Conservation (phyloP, 2,888 invertebrate genomes). For the Glaucopsyche alexis region DNA sequence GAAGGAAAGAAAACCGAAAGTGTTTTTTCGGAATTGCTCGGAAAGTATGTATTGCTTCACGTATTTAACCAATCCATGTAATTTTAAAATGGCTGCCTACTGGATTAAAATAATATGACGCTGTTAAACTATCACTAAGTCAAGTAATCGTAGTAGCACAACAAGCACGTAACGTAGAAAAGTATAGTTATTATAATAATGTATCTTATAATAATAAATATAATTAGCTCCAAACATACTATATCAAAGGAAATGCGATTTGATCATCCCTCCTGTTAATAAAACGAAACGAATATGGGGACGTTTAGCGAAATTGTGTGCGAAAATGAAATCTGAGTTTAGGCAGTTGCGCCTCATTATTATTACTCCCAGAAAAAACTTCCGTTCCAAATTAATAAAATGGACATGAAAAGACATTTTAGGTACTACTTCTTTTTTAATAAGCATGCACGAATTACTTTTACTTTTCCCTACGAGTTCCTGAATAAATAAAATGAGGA, state of each 20-base stretch:
- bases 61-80: too few species aligned
- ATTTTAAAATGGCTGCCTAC: too few species aligned
- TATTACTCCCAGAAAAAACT: slow-evolving; percentile 15
- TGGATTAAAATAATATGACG: too few species aligned
- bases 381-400: slow-evolving; percentile 32
- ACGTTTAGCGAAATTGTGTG: slow-evolving; percentile 1
- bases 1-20: too few species aligned
- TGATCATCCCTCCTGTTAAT: background rate
- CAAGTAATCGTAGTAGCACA: too few species aligned
- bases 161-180: too few species aligned
- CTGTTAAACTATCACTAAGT: too few species aligned
- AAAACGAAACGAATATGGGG: background rate
- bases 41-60: too few species aligned
- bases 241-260: slow-evolving; percentile 5
- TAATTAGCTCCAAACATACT: background rate
- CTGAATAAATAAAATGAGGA: slow-evolving; percentile 73
- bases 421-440: slow-evolving; percentile 64
- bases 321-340: slow-evolving; percentile 15
- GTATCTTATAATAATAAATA: background rate
- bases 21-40: too few species aligned
- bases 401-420: slow-evolving; percentile 53
- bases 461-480: slow-evolving; percentile 55
- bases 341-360: background rate
- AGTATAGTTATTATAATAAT: too few species aligned
- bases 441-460: slow-evolving; percentile 73